phyloP scores from a whole-genome alignment of 2,113 vertebrate species.

The Myocastor coypus region DNA sequence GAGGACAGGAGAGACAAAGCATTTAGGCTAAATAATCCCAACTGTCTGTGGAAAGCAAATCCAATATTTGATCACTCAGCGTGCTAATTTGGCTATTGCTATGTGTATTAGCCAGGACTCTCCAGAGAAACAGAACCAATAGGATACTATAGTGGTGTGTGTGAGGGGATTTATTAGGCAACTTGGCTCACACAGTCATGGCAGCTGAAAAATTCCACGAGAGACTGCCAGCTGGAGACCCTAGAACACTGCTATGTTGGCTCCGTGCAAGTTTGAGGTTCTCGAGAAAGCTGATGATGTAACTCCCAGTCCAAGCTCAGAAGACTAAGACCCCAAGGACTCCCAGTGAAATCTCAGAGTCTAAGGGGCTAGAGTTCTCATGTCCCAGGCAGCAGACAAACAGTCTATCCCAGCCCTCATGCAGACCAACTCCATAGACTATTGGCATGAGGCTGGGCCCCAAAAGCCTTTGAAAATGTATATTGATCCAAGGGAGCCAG shows the following conservation, averaged over 20 bases:
- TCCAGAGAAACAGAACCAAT: background rate
- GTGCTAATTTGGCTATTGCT: background rate
- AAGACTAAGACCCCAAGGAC: background rate
- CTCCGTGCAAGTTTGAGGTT: background rate
- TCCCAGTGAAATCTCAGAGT: background rate
- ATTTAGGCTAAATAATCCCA: background rate
- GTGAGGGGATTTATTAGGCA: background rate
- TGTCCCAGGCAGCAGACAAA: background rate
- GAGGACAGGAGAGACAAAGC: background rate
- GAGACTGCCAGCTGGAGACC: background rate
- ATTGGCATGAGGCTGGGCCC: background rate
- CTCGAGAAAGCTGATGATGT: background rate
- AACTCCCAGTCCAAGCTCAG: background rate
- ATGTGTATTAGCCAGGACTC: background rate
- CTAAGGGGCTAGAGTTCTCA: background rate
- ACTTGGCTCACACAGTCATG: background rate
- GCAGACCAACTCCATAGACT: background rate
- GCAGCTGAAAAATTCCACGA: background rate
- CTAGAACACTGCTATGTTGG: too few relatives aligned
- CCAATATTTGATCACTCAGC: background rate
- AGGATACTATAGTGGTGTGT: too few relatives aligned
- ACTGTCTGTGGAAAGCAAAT: constrained; percentile 1
- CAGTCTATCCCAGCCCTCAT: background rate
- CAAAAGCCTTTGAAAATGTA: background rate
- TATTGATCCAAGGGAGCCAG: constrained; percentile 18